A percentile compares a stretch with the other conserved stretches of the same genome.
phyloP scores from a whole-genome alignment of 2,797 vertebrate species.

The Sebastiscus tertius region DNA sequence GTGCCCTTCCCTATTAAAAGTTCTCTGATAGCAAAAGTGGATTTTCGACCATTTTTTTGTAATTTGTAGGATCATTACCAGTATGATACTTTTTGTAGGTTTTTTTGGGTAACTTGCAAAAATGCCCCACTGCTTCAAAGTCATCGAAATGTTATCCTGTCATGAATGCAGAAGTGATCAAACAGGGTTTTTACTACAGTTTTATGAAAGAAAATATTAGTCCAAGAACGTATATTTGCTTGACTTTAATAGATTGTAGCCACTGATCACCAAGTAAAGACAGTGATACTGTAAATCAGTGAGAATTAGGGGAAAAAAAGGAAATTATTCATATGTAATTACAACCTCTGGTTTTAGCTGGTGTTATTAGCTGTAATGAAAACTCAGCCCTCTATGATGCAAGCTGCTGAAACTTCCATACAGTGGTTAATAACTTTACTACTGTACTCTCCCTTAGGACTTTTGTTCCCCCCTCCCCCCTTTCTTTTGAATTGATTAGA shows the following conservation, averaged over 20 bases:
- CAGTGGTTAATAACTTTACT: constrained; percentile 29
- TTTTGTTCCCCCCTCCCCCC: neutral
- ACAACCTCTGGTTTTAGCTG: constrained; percentile 7
- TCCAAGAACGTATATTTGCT: neutral
- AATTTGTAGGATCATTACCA: neutral
- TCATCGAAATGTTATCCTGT: neutral
- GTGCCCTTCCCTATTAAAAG: neutral
- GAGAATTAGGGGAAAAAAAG: neutral
- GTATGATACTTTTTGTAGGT: neutral
- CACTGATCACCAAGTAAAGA: neutral
- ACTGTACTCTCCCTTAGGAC: neutral
- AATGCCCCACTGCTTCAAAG: neutral
- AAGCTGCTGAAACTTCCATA: constrained; percentile 54
- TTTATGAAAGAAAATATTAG: neutral
- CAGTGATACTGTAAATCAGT: neutral
- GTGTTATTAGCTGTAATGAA: neutral
- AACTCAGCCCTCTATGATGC: constrained; percentile 48
- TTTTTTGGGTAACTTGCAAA: neutral
- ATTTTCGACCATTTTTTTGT: neutral
- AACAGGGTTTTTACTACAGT: neutral
- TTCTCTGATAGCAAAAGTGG: neutral
- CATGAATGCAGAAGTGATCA: neutral
- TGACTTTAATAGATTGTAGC: neutral
- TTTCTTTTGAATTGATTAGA: constrained; percentile 41
- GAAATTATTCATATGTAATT: neutral